Conservation (phyloP, 2,797 vertebrate species). For the Hoplostethus atlanticus region DNA sequence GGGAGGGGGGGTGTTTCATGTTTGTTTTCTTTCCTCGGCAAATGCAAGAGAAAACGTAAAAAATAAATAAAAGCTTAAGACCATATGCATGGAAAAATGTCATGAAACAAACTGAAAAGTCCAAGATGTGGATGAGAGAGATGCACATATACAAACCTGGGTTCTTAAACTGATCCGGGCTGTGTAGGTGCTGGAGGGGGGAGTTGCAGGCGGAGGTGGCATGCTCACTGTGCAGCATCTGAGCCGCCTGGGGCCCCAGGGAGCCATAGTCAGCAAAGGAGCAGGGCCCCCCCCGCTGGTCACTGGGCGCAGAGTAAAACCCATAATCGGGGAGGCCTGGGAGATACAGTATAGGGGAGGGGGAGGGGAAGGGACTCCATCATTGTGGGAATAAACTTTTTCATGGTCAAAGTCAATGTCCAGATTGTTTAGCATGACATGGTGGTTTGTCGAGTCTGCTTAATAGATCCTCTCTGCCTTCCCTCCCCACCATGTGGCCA, state of each 20-base stretch:
- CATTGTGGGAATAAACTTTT: slow-evolving; percentile 84
- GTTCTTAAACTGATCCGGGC: slow-evolving; percentile 91
- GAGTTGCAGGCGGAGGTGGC: slow-evolving; percentile 89
- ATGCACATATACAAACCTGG: slow-evolving; percentile 87
- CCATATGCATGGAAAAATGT: slow-evolving; percentile 73
- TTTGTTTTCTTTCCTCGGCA: slow-evolving; percentile 53
- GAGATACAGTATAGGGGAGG: slow-evolving; percentile 85
- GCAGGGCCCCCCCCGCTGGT: slow-evolving; percentile 90
- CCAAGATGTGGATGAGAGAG: slow-evolving; percentile 80
- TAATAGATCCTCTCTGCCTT: slow-evolving; percentile 69
- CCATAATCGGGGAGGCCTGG: slow-evolving; percentile 90
- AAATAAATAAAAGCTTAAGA: slow-evolving; percentile 40
- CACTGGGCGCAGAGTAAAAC: slow-evolving; percentile 92
- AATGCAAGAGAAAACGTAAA: slow-evolving; percentile 53
- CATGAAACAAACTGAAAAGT: slow-evolving; percentile 77
- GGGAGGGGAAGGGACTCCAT: slow-evolving; percentile 82
- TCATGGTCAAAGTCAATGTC: slow-evolving; percentile 79
- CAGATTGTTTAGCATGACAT: slow-evolving; percentile 71
- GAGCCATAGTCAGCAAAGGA: slow-evolving; percentile 92
- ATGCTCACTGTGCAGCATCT: slow-evolving; percentile 92
- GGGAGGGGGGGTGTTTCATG: slow-evolving; percentile 2
- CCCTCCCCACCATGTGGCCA: slow-evolving; percentile 73
- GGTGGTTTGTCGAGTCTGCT: slow-evolving; percentile 49
- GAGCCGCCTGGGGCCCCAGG: slow-evolving; percentile 90
- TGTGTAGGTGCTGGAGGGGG: slow-evolving; percentile 89